These are phyloP conservation scores for Nemoura dubitans DNA, from an alignment of 2,888 invertebrate genomes.

Conservation along the genomic window DNA sequence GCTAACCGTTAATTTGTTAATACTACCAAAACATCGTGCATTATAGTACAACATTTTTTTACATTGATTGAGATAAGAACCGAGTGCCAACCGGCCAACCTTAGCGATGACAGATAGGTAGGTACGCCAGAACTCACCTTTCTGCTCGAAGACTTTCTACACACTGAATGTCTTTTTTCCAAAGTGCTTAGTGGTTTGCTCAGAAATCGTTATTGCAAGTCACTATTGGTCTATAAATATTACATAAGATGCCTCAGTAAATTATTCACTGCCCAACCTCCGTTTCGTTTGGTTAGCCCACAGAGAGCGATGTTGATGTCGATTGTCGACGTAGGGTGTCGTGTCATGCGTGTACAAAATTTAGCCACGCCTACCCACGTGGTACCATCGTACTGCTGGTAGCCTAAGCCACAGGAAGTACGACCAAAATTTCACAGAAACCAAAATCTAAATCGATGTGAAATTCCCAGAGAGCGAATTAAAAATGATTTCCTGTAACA, in stretches of 20 bases:
- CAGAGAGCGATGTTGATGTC: background rate
- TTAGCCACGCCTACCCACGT: background rate
- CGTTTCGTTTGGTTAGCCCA: conserved; percentile 9
- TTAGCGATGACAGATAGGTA: background rate
- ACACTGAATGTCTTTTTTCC: background rate
- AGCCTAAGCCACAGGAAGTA: background rate
- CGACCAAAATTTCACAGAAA: background rate
- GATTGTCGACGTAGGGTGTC: too few relatives aligned
- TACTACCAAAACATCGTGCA: conserved; percentile 35
- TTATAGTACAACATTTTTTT: background rate
- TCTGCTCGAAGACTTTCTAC: background rate
- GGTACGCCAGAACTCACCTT: too few relatives aligned
- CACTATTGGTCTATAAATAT: background rate
- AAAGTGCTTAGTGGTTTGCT: background rate
- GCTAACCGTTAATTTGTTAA: background rate
- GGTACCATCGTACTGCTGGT: background rate
- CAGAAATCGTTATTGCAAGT: conserved; percentile 2
- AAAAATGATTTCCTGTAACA: too few relatives aligned
- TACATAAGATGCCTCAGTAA: background rate
- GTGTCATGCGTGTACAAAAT: background rate
- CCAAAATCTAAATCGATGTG: background rate
- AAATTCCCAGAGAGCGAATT: too few relatives aligned
- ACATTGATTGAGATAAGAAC: too few relatives aligned
- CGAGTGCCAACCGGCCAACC: background rate
- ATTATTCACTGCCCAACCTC: background rate